phyloP scores from a whole-genome alignment of 2,888 invertebrate genomes.

The Cephus sareptanus region DNA sequence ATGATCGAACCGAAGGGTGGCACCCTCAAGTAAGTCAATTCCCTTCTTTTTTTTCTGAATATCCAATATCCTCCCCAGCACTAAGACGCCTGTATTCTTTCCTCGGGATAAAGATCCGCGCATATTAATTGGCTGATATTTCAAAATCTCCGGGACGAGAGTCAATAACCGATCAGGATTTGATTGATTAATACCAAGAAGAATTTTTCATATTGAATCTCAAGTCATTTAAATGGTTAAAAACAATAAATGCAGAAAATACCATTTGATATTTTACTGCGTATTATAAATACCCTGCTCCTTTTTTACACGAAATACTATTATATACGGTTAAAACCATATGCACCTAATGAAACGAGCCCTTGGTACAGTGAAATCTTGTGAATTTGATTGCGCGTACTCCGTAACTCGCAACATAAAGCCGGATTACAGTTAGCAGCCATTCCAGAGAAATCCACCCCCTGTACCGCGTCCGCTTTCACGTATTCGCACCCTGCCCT shows the following conservation, averaged over 20 bases:
- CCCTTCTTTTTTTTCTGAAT: not conserved
- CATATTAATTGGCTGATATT: not conserved
- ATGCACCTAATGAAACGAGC: not conserved
- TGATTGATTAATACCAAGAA: not conserved
- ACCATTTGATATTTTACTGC: not conserved
- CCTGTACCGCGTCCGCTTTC: slow-evolving; percentile 32
- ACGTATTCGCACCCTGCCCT: slow-evolving; percentile 32
- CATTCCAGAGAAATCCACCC: slow-evolving; percentile 9
- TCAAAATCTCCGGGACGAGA: not conserved
- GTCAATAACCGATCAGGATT: not conserved
- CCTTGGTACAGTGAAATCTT: slow-evolving; percentile 24
- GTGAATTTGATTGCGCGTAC: slow-evolving; percentile 29
- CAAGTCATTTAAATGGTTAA: not conserved
- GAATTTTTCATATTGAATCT: not conserved
- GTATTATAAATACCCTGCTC: not conserved
- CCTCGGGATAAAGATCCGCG: not conserved
- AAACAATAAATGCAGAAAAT: not conserved
- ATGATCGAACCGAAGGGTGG: not conserved
- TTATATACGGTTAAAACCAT: not conserved
- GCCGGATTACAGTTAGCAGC: slow-evolving; percentile 42
- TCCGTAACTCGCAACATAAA: slow-evolving; percentile 29
- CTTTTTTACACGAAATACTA: not conserved
- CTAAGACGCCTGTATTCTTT: not conserved
- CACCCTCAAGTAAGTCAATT: not conserved
- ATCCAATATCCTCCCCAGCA: not conserved